phyloP scores from a whole-genome alignment of 2,113 vertebrate genomes.

The Eurystomus gularis region DNA sequence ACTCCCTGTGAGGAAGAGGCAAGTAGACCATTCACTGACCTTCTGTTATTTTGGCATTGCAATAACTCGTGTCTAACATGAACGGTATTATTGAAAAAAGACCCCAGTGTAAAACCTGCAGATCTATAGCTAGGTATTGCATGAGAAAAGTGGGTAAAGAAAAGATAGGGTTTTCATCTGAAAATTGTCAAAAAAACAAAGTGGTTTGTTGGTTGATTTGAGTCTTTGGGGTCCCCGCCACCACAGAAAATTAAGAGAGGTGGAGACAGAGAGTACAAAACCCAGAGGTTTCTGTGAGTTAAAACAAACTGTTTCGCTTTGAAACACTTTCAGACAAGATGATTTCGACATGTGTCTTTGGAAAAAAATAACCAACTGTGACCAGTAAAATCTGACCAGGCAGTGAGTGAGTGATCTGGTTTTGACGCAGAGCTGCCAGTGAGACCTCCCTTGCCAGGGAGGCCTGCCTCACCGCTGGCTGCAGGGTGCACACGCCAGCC shows the following conservation, averaged over 20 bases:
- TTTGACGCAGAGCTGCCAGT: fast-evolving
- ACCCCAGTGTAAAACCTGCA: neutral
- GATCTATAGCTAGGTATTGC: neutral
- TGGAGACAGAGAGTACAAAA: neutral
- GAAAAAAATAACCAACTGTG: neutral
- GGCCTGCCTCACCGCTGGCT: neutral
- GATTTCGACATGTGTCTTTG: neutral
- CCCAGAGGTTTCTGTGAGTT: neutral
- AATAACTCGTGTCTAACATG: neutral
- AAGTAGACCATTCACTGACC: fast-evolving
- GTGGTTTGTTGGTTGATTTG: neutral
- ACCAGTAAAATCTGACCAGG: neutral
- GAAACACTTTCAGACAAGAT: neutral
- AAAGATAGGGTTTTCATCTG: neutral
- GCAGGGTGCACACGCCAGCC: neutral
- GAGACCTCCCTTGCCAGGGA: neutral
- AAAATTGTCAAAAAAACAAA: neutral
- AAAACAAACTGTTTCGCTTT: constrained; percentile 20
- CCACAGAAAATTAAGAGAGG: neutral
- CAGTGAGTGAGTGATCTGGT: fast-evolving
- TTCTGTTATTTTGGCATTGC: neutral
- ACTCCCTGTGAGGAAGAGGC: neutral
- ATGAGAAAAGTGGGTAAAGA: neutral
- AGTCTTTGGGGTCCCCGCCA: neutral
- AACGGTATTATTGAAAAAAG: neutral